Conservation (phyloP, 2,888 invertebrate genomes). For the Seira sanloemensis region DNA sequence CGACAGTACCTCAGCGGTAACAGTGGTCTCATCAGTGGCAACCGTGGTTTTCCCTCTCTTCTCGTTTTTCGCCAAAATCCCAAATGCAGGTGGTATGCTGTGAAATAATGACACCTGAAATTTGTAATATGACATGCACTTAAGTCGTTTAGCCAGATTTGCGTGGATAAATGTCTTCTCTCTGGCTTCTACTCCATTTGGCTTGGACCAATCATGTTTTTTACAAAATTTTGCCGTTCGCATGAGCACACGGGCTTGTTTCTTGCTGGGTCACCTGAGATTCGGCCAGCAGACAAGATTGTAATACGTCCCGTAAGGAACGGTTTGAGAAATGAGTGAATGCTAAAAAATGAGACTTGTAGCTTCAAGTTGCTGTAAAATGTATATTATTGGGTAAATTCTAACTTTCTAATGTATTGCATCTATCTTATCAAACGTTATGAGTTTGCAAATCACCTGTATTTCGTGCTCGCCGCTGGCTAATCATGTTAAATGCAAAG, state of each 20-base stretch:
- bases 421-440: too few relatives aligned
- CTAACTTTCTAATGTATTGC: too few relatives aligned
- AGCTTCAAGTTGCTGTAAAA: too few relatives aligned
- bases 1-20: not conserved
- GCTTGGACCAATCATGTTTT: too few relatives aligned
- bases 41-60: not conserved
- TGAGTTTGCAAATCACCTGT: not conserved
- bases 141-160: not conserved
- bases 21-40: conserved; percentile 12
- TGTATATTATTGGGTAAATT: too few relatives aligned
- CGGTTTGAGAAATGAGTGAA: too few relatives aligned
- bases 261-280: not conserved
- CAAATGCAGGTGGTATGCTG: not conserved
- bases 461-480: not conserved
- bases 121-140: conserved; percentile 6
- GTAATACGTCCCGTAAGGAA: not conserved
- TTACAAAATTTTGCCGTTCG: not conserved
- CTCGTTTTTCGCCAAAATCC: not conserved
- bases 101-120: conserved; percentile 1
- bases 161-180: not conserved
- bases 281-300: too few relatives aligned
- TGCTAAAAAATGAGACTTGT: too few relatives aligned
- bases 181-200: too few relatives aligned
- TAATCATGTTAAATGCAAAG: not conserved
- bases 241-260: not conserved